Base-by-base conservation (phyloP, 1,140 invertebrate genomes). In the Scaptomyza graminum region DNA sequence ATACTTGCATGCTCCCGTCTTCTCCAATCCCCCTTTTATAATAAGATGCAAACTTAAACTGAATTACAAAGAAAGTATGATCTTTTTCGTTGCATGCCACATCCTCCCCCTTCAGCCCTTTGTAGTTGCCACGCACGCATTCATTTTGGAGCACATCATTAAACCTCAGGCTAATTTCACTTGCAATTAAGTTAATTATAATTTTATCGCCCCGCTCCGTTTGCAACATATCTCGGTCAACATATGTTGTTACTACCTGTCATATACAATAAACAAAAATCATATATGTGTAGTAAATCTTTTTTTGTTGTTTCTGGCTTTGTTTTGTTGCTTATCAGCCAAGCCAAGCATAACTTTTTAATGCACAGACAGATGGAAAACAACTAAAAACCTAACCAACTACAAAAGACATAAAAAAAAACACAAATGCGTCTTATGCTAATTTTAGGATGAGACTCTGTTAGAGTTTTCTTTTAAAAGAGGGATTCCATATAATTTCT, bases 111-210 rank as follows among this genome's bases (percentile, higher is more conserved):
- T 13, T 16, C n/a, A 9, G 31, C 47, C 47, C 47, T 9, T 28
- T 9, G 22, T 50, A 12, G 59, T 77, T 75, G 31, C 31, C 31
- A 34, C 74, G 67, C 77, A 80, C 72, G 72, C 69, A 55, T 79
- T 74, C 61, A 62, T 57, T 54, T 64, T 22, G 49, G 46, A 74
- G 73, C 81, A 84, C 60, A 63, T 80, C 82, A 83, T 83, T 83
- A 84, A 84, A 76, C 78, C 60, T 84, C 66, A 74, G 59, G 46
- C 81, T 82, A 85, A 85, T 85, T 85, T 85, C 82, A 85, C 82
- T 85, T 78, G 81, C 81, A 87, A 85, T 85, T 85, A 85, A 85
- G 74, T 85, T 87, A 80, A 85, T 85, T 85, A 87, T 85, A 75
- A 75, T 87, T 87, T 69, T 75, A 82, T 73, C 74, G 70, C 80